Conservation (phyloP, 2,113 vertebrate genomes). For the Etia nguti region DNA sequence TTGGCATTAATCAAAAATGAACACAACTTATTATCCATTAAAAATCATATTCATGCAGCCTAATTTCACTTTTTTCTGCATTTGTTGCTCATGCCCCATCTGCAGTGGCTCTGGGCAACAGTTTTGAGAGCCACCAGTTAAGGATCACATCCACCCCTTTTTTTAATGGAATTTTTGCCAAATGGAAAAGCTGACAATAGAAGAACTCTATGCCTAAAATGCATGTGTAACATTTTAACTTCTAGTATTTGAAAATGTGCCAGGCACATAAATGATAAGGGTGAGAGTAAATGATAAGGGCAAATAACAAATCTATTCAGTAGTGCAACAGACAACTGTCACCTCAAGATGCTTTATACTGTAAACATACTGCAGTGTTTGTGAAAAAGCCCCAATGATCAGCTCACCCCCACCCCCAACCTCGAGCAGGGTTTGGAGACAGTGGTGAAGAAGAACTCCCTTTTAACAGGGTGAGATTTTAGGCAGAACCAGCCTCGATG, state of each 20-base stretch:
- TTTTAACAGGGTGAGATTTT: not conserved
- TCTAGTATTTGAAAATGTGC: not conserved
- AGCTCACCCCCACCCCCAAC: rapidly evolving
- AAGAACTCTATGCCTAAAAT: not conserved
- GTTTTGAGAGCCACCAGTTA: not conserved
- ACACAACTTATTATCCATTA: not conserved
- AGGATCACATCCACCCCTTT: rapidly evolving
- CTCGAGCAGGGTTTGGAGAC: not conserved
- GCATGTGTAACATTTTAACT: not conserved
- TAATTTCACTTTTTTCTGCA: not conserved
- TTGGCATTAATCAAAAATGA: not conserved
- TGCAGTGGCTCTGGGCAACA: not conserved
- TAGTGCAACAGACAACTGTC: not conserved
- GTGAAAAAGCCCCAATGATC: not conserved
- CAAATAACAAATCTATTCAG: not conserved
- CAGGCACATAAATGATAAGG: no score
- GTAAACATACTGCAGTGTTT: not conserved
- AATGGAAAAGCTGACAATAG: not conserved
- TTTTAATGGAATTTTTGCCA: not conserved
- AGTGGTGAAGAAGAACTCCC: not conserved
- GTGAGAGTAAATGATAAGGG: not conserved
- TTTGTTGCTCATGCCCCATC: not conserved
- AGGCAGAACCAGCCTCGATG: not conserved
- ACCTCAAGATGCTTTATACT: not conserved
- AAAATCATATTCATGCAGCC: not conserved